Conservation (phyloP, 2,888 invertebrate genomes). For the Melitaea athalia region DNA sequence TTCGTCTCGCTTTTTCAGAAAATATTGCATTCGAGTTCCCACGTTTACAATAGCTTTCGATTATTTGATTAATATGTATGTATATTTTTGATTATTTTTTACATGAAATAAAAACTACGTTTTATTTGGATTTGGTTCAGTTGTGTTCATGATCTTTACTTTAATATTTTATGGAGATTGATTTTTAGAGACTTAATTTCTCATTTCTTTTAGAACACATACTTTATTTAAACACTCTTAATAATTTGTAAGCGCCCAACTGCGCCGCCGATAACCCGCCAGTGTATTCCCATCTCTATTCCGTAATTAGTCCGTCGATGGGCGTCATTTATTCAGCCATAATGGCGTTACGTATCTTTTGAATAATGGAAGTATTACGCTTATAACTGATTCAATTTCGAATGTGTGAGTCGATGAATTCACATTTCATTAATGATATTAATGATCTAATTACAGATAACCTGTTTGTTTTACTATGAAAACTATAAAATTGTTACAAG, state of each 20-base stretch:
- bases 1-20: conserved; percentile 2
- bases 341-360: neutral
- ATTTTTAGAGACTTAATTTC: too few species aligned
- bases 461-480: neutral
- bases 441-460: neutral
- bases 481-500: neutral
- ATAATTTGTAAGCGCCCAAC: neutral
- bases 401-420: neutral
- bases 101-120: neutral
- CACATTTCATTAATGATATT: neutral
- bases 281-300: neutral
- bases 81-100: neutral
- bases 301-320: neutral
- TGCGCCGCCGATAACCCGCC: neutral
- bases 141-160: neutral
- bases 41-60: neutral
- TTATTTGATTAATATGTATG: neutral
- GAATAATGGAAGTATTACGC: conserved; percentile 5
- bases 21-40: neutral
- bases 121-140: neutral
- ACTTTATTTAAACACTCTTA: neutral
- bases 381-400: neutral
- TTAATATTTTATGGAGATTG: too few species aligned
- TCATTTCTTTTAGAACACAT: too few species aligned
- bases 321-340: neutral